phyloP scores from a whole-genome alignment of 2,113 vertebrate species.

The Gobio gobio region DNA sequence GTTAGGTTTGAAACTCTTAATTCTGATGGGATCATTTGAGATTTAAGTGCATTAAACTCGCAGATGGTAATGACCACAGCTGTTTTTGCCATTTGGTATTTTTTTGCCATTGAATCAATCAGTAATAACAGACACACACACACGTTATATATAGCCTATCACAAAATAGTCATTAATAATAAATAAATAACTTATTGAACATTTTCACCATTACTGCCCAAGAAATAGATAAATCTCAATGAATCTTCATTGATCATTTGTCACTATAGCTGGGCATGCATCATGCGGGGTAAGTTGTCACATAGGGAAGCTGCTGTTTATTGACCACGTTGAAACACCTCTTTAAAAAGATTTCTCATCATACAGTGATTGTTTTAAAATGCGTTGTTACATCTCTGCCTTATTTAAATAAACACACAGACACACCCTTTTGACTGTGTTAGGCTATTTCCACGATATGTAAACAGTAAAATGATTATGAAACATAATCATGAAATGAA shows the following conservation, averaged over 20 bases:
- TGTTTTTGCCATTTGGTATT: background rate
- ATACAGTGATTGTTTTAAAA: background rate
- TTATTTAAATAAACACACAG: too few species aligned
- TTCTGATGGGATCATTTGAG: background rate
- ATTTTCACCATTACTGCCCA: background rate
- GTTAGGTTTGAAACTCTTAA: background rate
- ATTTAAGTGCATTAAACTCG: background rate
- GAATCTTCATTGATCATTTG: background rate
- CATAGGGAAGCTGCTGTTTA: background rate
- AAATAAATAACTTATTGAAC: background rate
- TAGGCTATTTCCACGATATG: background rate
- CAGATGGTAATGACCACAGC: background rate
- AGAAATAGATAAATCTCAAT: background rate
- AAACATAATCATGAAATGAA: background rate
- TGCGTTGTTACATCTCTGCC: too few species aligned
- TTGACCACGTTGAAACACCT: background rate
- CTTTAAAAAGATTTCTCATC: background rate
- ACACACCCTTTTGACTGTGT: too few species aligned
- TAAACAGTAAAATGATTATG: background rate
- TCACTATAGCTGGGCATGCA: background rate
- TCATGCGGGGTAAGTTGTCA: background rate
- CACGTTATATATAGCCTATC: too few species aligned
- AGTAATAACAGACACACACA: too few species aligned
- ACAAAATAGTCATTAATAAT: background rate
- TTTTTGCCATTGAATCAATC: background rate